Evolutionary conservation across 2,888 invertebrate species (phyloP), one percentile per base, ranked within the genome.

Genomic region (Marronus borbonicus): DNA sequence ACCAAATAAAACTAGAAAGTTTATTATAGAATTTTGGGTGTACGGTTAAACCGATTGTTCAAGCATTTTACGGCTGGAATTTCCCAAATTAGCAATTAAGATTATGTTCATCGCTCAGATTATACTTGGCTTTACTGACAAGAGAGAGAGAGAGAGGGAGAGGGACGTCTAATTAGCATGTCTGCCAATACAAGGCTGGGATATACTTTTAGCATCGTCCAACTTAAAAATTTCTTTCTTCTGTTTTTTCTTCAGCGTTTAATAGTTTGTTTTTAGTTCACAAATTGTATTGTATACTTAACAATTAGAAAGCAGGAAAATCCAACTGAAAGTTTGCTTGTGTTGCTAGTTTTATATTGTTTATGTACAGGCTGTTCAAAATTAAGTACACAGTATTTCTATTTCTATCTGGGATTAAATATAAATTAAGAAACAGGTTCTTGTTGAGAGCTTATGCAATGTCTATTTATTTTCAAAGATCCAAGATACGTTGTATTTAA

Each of bases 41-140:
- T 28, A 52, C 36, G 14, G 69, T 60, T 39, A 44, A 72, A 72
- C 44, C 20, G 28, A 20, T 60, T 12, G 39, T 17, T 20, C 39
- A 24, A 24, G 39, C n/a, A 10, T n/a, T 60, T 72, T 72, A 72
- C 31, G 60, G 10, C 58, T 17, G 72, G 72, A 72, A 72, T 39
- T 60, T 72, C 72, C 72, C 17, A 72, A 72, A 72, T 58, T 72
- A 58, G 39, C 72, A 58, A 60, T 72, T 72, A 58, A 72, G 24
- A 72, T 72, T 58, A 36, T 14, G 60, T 8, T 58, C 44, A 60
- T 58, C 58, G 52, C 39, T 72, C n/a, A 39, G 36, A 60, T 60
- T 60, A 20, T 60, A 60, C 3, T 60, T 60, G 52, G n/a, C 52
- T 52, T 52, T n/a, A 52, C 52, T 52, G n/a, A n/a, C 8, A 44